Evolutionary conservation across 2,113 vertebrate species (phyloP).

Genomic region (Menura novaehollandiae): DNA sequence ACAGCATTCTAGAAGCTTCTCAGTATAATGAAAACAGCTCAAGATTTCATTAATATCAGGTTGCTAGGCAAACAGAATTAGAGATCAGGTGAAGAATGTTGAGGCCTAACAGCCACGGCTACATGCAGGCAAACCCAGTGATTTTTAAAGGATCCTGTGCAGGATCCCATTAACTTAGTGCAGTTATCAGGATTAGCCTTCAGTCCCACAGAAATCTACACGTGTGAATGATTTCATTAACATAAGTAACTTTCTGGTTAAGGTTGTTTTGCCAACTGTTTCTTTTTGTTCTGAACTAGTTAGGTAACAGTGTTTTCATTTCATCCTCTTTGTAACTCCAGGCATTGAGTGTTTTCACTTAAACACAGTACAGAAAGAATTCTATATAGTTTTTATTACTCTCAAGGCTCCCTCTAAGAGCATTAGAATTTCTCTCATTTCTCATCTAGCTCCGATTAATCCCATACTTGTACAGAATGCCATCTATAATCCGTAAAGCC

Average conservation of each 20-base stretch:
- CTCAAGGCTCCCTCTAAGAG: not conserved
- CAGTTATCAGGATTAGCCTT: not conserved
- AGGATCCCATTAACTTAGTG: not conserved
- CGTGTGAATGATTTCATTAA: not conserved
- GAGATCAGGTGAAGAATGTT: not conserved
- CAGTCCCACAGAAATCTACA: not conserved
- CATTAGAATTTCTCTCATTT: not conserved
- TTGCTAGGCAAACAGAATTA: not conserved
- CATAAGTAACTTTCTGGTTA: not conserved
- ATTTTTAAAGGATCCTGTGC: not conserved
- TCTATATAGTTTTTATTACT: not conserved
- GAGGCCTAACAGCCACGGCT: not conserved
- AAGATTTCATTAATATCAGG: not conserved
- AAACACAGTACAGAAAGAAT: not conserved
- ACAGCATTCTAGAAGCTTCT: not conserved
- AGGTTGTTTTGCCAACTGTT: not conserved
- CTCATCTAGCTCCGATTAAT: not conserved
- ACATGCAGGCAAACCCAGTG: not conserved
- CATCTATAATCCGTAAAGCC: slow-evolving; percentile 19
- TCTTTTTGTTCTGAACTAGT: not conserved
- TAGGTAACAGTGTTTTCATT: not conserved
- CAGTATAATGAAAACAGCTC: not conserved
- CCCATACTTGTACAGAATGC: not conserved
- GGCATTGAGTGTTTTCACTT: not conserved
- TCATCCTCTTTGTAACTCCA: not conserved